Percentiles rank a stretch among this genome's conserved stretches.
These are phyloP conservation scores for Machaerirhynchus nigripectus DNA, from an alignment of 2,113 vertebrate species.

Conservation along the genomic window DNA sequence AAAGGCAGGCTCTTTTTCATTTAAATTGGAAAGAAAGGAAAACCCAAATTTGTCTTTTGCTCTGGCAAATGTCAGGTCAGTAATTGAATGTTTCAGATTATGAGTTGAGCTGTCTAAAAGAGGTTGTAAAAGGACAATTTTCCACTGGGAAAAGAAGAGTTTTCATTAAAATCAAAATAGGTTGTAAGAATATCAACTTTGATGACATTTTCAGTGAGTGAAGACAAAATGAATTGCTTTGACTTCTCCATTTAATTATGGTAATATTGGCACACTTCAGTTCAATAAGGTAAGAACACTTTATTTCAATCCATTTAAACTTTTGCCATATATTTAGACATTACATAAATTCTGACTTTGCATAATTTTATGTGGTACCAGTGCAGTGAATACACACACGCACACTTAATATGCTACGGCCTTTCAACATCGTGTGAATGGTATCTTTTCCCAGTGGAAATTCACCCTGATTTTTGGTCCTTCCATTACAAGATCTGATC, in stretches of 20 bases:
- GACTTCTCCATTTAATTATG: slow-evolving; percentile 25
- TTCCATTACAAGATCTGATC: background rate
- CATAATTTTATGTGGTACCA: background rate
- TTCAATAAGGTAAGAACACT: slow-evolving; percentile 9
- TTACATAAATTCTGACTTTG: slow-evolving; percentile 2
- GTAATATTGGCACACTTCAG: background rate
- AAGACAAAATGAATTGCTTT: slow-evolving; percentile 31
- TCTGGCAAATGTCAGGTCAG: slow-evolving; percentile 46
- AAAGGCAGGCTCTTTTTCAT: background rate
- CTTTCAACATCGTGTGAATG: background rate
- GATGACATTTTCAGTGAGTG: slow-evolving; percentile 19
- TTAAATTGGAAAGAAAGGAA: background rate
- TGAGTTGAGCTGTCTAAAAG: slow-evolving; percentile 8
- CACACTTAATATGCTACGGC: background rate
- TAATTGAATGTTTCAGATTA: slow-evolving; percentile 43
- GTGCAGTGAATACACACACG: background rate
- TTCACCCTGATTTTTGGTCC: background rate
- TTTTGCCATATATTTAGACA: background rate
- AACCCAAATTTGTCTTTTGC: background rate
- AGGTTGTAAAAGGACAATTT: slow-evolving; percentile 32
- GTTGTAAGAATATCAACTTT: slow-evolving; percentile 17
- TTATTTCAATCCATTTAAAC: slow-evolving; percentile 18
- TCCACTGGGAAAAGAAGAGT: background rate
- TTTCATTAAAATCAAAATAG: slow-evolving; percentile 51
- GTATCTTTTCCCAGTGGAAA: background rate